Evolutionary conservation across 2,888 invertebrate species (phyloP).

Genomic region (Catocala nupta): DNA sequence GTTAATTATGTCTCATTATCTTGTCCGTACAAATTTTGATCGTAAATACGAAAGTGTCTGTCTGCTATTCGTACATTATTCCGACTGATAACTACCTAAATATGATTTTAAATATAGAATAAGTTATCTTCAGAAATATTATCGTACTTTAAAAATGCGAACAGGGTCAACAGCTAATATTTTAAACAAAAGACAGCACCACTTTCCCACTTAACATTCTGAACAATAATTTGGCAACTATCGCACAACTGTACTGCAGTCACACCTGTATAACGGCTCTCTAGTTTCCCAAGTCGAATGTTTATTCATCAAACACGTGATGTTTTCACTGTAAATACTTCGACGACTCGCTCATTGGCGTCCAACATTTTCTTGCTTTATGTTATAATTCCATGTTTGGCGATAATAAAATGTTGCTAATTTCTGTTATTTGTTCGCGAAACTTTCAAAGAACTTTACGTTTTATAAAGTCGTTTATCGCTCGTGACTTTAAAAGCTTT

Average conservation of each 20-base stretch:
- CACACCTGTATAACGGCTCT: conserved; percentile 16
- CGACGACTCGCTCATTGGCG: conserved; percentile 55
- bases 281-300: conserved; percentile 34
- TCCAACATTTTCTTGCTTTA: conserved; percentile 61
- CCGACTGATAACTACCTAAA: too few relatives aligned
- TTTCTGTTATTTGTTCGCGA: conserved; percentile 73
- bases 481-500: conserved; percentile 20
- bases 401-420: conserved; percentile 68
- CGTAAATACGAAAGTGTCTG: too few relatives aligned
- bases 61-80: too few relatives aligned
- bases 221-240: conserved; percentile 1
- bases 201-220: background rate
- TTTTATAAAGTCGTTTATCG: conserved; percentile 31
- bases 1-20: too few relatives aligned
- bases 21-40: too few relatives aligned
- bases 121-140: too few relatives aligned
- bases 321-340: conserved; percentile 67
- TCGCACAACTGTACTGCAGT: background rate
- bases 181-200: background rate
- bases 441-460: conserved; percentile 52
- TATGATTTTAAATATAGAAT: too few relatives aligned
- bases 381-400: conserved; percentile 56
- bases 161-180: too few relatives aligned
- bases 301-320: conserved; percentile 55
- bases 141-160: too few relatives aligned